These are phyloP conservation scores for Bibio marci DNA, from an alignment of 2,888 invertebrate species.

Conservation along the genomic window DNA sequence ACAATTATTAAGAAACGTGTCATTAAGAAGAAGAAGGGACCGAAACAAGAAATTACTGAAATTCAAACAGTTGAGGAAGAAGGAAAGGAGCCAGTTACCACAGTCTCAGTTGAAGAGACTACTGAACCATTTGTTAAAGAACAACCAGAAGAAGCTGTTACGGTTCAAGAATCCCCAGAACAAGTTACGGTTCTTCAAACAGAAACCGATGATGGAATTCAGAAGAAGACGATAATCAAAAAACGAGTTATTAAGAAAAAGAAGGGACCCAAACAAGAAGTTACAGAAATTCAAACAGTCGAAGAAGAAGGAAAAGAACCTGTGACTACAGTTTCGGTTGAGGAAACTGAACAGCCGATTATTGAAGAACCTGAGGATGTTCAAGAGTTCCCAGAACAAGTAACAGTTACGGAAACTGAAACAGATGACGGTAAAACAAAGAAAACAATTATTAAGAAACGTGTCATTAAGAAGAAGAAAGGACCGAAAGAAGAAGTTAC, in stretches of 20 bases:
- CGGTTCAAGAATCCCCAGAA: constrained; percentile 13
- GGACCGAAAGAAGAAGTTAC: constrained; percentile 19
- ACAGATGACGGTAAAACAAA: constrained; percentile 22
- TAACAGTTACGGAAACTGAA: constrained; percentile 13
- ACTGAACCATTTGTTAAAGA: constrained; percentile 7
- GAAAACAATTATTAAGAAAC: constrained; percentile 22
- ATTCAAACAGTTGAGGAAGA: too few species aligned
- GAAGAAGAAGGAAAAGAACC: constrained; percentile 18
- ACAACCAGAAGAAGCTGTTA: constrained; percentile 12
- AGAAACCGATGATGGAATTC: too few species aligned
- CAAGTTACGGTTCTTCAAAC: constrained; percentile 13
- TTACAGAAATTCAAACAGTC: constrained; percentile 17
- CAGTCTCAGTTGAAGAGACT: not conserved
- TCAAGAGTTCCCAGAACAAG: constrained; percentile 19
- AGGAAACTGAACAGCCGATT: constrained; percentile 10
- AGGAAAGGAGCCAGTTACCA: too few species aligned
- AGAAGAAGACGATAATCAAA: too few species aligned
- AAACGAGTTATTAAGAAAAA: too few species aligned
- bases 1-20: constrained; percentile 24
- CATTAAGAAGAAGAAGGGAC: constrained; percentile 27
- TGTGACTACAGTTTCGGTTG: constrained; percentile 18
- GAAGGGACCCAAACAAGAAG: constrained; percentile 15
- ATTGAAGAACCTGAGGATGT: constrained; percentile 13
- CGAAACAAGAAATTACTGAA: constrained; percentile 13
- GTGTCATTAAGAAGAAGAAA: constrained; percentile 19